Evolutionary conservation across 1,140 invertebrate genomes (phyloP), one percentile per base, ranked within the genome.

Genomic region (Antheraea pernyi): DNA sequence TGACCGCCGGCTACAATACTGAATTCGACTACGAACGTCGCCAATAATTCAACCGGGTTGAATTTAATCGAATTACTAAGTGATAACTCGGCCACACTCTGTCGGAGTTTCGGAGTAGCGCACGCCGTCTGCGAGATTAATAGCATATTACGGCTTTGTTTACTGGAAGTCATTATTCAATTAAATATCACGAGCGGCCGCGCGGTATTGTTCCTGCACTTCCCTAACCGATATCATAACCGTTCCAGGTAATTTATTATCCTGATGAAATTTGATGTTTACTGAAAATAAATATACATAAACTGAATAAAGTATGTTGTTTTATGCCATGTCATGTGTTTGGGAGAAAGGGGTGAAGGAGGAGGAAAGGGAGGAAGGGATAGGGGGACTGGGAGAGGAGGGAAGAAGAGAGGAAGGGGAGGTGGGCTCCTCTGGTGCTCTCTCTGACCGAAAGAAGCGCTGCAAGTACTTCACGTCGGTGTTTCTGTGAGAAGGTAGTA

Each of bases 81-180:
- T 37, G 19, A 63, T 63, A 63, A 63, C 61, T 63, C 61, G 30
- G 19, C 61, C 61, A 36, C 30, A 63, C 46, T 53, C 46, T 0
- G 46, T 63, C 59, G 19, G 36, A 59, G 59, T 59, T 30, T 37
- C 67, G 66, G 63, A 9, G 70, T 72, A 65, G 11, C 37, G 5
- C 30, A 18, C n/a, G 19, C 53, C 19, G 62, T 65, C 62, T 19
- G 30, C 39, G 53, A 72, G 70, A 68, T 68, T 65, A 66, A 68
- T 72, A 61, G 61, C 67, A 59, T 68, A 72, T 68, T 65, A 72
- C 63, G 67, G 46, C 39, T 72, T 72, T 72, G 67, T 72, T 65
- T 72, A 65, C 66, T 68, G 67, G 53, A 19, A 72, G 61, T 68
- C 67, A 72, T 68, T 68, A 72, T 72, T 72, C 70, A 72, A 68